Base-by-base conservation (phyloP, 2,888 invertebrate species). In the Zelleria hepariella region DNA sequence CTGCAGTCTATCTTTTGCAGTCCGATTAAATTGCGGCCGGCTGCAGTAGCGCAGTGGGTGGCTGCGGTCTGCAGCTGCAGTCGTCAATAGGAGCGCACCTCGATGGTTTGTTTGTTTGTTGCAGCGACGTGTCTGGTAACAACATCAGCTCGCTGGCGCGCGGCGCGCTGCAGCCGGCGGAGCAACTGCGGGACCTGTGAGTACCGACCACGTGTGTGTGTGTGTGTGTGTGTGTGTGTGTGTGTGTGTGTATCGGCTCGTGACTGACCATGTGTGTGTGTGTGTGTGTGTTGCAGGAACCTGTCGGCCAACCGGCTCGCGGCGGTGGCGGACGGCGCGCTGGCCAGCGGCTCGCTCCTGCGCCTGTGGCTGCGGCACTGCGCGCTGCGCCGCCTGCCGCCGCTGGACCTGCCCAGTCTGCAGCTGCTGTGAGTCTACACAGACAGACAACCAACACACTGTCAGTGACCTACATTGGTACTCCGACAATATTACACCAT, bases 121-220 rank as follows among this genome's bases (percentile, higher is more conserved):
- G 60, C 93, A 95, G 95, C 75, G 95, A 95, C 83, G 89, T 95
- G 78, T 93, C 93, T 66, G 92, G 92, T 89, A 95, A 95, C 90
- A 95, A 95, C 83, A 92, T 95, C 75, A 94, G 93, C 66, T 80
- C 89, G 76, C 86, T 95, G 83, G 91, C 92, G 73, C 92, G 92
- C 67, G 91, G 91, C 78, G 93, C 94, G 69, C 92, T 95, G 79
- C 89, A 86, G 68, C 90, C 91, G 70, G 92, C 93, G 75, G 82
- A 89, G 70, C 90, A 91, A 73, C 90, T 95, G 68, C 93, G 95
- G 74, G 94, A 94, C 82, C 82, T 94, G 94, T 94, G 86, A 93
- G 94, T 93, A 81, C 15, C n/a, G n/a, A n/a, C n/a, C n/a, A n/a
- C n/a, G 32, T 10, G 5, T 42, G 58, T 1, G 20, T 10, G 58